Conservation (phyloP, 2,113 vertebrate genomes). For the Corvus hawaiiensis region DNA sequence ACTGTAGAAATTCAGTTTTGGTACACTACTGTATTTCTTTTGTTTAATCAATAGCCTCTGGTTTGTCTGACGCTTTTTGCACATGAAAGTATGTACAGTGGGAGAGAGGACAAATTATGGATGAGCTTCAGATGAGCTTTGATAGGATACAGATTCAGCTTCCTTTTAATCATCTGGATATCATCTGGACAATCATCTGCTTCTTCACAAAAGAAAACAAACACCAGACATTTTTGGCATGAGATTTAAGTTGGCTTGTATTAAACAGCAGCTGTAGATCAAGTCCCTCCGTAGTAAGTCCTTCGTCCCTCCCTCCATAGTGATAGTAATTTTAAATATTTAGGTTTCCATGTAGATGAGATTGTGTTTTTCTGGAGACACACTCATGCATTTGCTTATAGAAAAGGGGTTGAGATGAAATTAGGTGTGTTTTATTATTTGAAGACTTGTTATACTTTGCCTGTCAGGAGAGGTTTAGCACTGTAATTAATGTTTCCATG, state of each 20-base stretch:
- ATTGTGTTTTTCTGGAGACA: not conserved
- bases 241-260: slow-evolving; percentile 15
- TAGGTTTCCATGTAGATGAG: not conserved
- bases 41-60: not conserved
- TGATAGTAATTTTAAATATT: slow-evolving; percentile 56
- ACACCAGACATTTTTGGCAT: slow-evolving; percentile 9
- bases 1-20: not conserved
- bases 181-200: slow-evolving; percentile 47
- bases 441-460: slow-evolving; percentile 16
- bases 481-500: not conserved
- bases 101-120: slow-evolving; percentile 4
- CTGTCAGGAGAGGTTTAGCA: not conserved
- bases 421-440: slow-evolving; percentile 35
- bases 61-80: not conserved
- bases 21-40: not conserved
- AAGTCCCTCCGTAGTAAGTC: not conserved
- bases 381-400: slow-evolving; percentile 3
- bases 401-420: slow-evolving; percentile 9
- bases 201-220: slow-evolving; percentile 49
- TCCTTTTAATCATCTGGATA: slow-evolving; percentile 41
- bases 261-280: slow-evolving; percentile 43
- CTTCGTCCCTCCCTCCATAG: not conserved
- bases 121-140: slow-evolving; percentile 23
- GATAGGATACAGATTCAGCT: slow-evolving; percentile 9
- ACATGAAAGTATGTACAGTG: not conserved